These are phyloP conservation scores for Amphiprion percula DNA, from an alignment of 2,113 vertebrate species.

Conservation along the genomic window DNA sequence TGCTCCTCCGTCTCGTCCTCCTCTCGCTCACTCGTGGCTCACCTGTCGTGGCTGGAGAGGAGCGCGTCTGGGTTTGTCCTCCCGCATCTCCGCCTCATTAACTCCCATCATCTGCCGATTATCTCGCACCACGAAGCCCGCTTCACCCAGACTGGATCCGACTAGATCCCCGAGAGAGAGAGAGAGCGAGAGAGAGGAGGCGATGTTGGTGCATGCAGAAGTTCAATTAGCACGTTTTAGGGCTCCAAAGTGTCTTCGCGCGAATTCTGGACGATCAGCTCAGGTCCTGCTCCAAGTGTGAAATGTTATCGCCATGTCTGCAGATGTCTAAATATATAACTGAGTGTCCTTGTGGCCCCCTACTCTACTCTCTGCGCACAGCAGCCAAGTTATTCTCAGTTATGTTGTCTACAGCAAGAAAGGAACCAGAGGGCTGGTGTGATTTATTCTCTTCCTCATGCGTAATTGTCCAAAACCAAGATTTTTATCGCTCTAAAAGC, in stretches of 20 bases:
- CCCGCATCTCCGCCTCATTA: constrained; percentile 79
- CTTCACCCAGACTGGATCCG: constrained; percentile 70
- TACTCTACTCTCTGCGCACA: constrained; percentile 5
- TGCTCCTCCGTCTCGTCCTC: constrained; percentile 33
- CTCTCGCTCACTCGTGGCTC: constrained; percentile 54
- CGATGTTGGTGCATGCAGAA: constrained; percentile 1
- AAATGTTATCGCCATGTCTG: constrained; percentile 40
- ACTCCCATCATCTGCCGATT: constrained; percentile 75
- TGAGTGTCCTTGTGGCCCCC: constrained; percentile 7
- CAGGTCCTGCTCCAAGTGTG: constrained; percentile 14
- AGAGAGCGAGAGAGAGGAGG: not conserved
- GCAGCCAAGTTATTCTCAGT: constrained; percentile 46
- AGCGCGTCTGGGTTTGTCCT: constrained; percentile 66
- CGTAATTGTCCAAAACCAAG: too few relatives aligned
- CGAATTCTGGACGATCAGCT: not conserved
- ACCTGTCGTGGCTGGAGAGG: constrained; percentile 58
- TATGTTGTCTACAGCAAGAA: not conserved
- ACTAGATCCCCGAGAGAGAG: constrained; percentile 59
- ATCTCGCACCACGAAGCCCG: constrained; percentile 76
- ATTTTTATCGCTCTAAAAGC: too few relatives aligned
- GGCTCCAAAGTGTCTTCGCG: not conserved
- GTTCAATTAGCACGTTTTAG: not conserved
- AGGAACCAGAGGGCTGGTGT: not conserved
- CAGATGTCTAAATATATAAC: constrained; percentile 76
- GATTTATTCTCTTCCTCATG: not conserved